These are phyloP conservation scores for Tiphia femorata DNA, from an alignment of 2,888 invertebrate genomes.

Conservation along the genomic window DNA sequence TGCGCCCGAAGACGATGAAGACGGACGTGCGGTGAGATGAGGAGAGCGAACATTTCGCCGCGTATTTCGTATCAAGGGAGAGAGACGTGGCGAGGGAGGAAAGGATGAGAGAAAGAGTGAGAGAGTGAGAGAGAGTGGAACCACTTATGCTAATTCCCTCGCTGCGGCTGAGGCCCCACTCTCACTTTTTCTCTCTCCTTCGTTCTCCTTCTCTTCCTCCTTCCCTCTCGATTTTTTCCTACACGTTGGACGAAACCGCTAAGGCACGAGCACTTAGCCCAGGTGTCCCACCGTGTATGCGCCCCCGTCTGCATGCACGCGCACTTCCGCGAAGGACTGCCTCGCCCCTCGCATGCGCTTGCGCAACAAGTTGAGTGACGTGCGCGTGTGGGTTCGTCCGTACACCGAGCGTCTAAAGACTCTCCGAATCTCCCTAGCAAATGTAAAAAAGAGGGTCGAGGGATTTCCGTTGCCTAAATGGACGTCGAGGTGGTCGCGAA, in stretches of 20 bases:
- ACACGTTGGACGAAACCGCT: slow-evolving; percentile 18
- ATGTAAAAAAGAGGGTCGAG: no score
- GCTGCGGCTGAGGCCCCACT: slow-evolving; percentile 14
- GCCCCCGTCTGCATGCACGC: neutral
- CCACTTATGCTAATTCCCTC: slow-evolving; percentile 51
- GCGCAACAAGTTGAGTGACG: slow-evolving; percentile 31
- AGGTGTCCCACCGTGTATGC: slow-evolving; percentile 40
- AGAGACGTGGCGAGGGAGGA: neutral
- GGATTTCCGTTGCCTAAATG: no score
- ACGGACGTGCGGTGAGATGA: neutral
- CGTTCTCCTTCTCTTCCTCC: no score
- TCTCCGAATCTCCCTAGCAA: no score
- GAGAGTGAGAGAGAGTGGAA: slow-evolving; percentile 10
- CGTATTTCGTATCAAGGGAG: no score
- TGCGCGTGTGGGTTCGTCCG: no score
- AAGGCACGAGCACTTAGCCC: slow-evolving; percentile 46
- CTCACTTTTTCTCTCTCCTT: slow-evolving; percentile 27
- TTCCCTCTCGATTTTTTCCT: no score
- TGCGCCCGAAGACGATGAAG: neutral
- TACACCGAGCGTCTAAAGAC: no score
- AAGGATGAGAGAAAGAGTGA: neutral
- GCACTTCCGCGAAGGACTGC: no score
- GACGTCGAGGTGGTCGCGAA: no score
- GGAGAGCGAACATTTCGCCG: no score
- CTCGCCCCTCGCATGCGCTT: no score